Evolutionary conservation across 35 echinoderm and acorn worm genomes (phyloP).

Genomic region (Amphiura filiformis): DNA sequence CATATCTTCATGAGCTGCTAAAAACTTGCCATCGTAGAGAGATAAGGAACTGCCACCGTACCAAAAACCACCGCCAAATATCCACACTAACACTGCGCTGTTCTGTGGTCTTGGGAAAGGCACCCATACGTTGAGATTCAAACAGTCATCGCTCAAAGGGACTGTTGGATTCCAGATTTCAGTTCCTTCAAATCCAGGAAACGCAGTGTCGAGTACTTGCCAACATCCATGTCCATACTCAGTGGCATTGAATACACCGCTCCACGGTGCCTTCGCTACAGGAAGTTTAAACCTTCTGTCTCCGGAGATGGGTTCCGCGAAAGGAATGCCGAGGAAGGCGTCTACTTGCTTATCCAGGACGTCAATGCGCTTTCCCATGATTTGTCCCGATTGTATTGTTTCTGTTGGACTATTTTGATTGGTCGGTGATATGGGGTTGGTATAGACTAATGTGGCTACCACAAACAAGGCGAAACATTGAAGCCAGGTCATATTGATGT

Average conservation of each 20-base stretch:
- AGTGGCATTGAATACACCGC: slow-evolving; percentile 53
- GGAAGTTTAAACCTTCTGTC: slow-evolving; percentile 49
- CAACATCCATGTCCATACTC: slow-evolving; percentile 37
- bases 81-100: slow-evolving; percentile 88
- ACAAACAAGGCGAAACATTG: too few relatives aligned
- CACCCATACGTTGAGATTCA: slow-evolving; percentile 81
- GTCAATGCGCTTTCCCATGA: slow-evolving; percentile 52
- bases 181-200: slow-evolving; percentile 64
- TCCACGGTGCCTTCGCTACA: slow-evolving; percentile 51
- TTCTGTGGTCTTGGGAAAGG: slow-evolving; percentile 44
- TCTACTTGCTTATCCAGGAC: slow-evolving; percentile 47
- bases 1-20: slow-evolving; percentile 76
- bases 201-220: slow-evolving; percentile 18
- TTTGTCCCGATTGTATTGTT: slow-evolving; percentile 26
- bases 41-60: slow-evolving; percentile 71
- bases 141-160: slow-evolving; percentile 65
- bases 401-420: slow-evolving; percentile 25
- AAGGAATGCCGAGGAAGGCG: slow-evolving; percentile 71
- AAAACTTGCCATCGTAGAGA: slow-evolving; percentile 74
- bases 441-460: too few relatives aligned
- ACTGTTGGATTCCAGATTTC: slow-evolving; percentile 81
- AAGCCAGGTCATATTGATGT: too few relatives aligned
- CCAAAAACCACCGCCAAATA: slow-evolving; percentile 85
- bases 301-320: slow-evolving; percentile 66
- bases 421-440: too few relatives aligned